Percentiles rank a stretch among this genome's conserved stretches.
Conservation (phyloP, 2,888 invertebrate genomes). For the Atethmia centrago region DNA sequence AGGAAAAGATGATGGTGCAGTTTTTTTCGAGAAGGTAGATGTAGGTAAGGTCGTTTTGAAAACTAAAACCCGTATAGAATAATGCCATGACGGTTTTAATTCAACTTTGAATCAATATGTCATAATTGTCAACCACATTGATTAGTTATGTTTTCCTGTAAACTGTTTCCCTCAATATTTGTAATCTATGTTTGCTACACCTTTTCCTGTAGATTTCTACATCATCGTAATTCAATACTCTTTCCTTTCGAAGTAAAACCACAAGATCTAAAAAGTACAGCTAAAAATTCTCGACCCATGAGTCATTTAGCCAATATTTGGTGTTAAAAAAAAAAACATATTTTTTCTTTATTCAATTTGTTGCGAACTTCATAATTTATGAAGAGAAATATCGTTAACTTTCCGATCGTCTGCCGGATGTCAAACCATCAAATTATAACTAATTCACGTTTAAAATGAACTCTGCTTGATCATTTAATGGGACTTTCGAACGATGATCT, state of each 20-base stretch:
- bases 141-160: not conserved
- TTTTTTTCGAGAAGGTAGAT: slow-evolving; percentile 1
- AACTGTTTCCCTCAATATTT: slow-evolving; percentile 2
- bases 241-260: slow-evolving; percentile 19
- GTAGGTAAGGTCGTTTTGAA: not conserved
- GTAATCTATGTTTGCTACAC: not conserved
- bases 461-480: slow-evolving; percentile 41
- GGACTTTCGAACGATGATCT: slow-evolving; percentile 41
- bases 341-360: slow-evolving; percentile 30
- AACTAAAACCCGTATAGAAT: not conserved
- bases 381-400: slow-evolving; percentile 48
- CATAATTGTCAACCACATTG: not conserved
- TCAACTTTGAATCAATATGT: not conserved
- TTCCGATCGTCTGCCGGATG: slow-evolving; percentile 38
- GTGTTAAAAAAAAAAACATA: not conserved
- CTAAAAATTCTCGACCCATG: slow-evolving; percentile 35
- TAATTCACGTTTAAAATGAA: slow-evolving; percentile 46
- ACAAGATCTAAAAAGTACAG: slow-evolving; percentile 35
- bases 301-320: slow-evolving; percentile 24
- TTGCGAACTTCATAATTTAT: slow-evolving; percentile 51
- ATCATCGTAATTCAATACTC: not conserved
- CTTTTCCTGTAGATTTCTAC: not conserved
- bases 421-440: slow-evolving; percentile 51
- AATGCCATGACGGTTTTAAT: not conserved
- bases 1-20: not conserved